Evolutionary conservation across 1,140 invertebrate genomes (phyloP), one percentile per base, ranked within the genome.

Genomic region (Anthonomus grandis): DNA sequence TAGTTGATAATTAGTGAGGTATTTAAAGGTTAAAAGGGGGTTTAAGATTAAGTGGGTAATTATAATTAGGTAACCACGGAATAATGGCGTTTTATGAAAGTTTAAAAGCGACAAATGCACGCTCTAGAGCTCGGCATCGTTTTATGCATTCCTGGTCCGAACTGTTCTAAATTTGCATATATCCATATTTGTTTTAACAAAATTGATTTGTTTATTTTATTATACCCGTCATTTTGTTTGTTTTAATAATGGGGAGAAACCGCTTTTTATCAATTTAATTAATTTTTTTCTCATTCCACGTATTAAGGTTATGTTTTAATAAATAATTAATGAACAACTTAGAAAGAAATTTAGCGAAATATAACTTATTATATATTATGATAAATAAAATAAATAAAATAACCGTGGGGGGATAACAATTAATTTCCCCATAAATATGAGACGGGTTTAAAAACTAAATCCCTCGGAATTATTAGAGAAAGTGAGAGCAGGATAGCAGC

Each of bases 81-180:
- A n/a, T n/a, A n/a, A n/a, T n/a, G n/a, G n/a, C n/a, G n/a, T n/a
- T n/a, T n/a, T n/a, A n/a, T n/a, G n/a, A n/a, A n/a, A n/a, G n/a
- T n/a, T n/a, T n/a, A n/a, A n/a, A n/a, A n/a, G n/a, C n/a, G n/a
- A n/a, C n/a, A n/a, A n/a, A n/a, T n/a, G n/a, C n/a, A n/a, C n/a
- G n/a, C n/a, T n/a, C n/a, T n/a, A n/a, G n/a, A n/a, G n/a, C n/a
- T n/a, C n/a, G n/a, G n/a, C n/a, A n/a, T n/a, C n/a, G 12, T 4
- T 50, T 57, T 44, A 37, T 57, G 47, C 9, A 15, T 12, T 48
- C 55, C 55, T 57, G 36, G 2, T 57, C 17, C 22, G 36, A 50
- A 44, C 46, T 57, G 55, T 59, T 59, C 57, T 59, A 52, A 59
- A 59, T 59, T 59, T 59, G 57, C 57, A 59, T 59, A 57, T 57